Evolutionary conservation across 2,113 vertebrate species (phyloP), one percentile per base, ranked within the genome.

Genomic region (Thinocorus orbignyianus): DNA sequence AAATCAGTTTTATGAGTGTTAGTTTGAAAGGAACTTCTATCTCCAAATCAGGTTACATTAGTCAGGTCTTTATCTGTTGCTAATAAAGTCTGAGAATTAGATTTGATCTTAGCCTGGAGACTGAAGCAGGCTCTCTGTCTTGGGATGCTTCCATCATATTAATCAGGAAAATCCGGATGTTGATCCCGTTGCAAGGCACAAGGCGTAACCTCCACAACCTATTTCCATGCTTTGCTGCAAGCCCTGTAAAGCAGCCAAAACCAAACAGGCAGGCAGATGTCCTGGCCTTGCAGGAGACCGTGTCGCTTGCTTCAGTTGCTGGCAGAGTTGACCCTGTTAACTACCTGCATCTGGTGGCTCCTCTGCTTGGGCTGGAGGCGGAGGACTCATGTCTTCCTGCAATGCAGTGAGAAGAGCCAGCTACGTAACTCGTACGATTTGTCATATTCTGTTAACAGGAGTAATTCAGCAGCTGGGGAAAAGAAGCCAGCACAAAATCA

Each of bases 1-100:
- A 62, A 49, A 72, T 55, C 25, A 37, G 8, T 92, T 90, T 62
- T 73, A 52, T 0, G 0, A 64, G 28, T 24, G 62, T 39, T 87
- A 37, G 28, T 65, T 86, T 58, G 79, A 86, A 58, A 81, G 44
- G 41, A 61, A 41, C 58, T 71, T 57, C 55, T 52, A n/a, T 86
- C 71, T 82, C 78, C n/a, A 85, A 9, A 33, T 54, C 22, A 10
- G n/a, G 23, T 41, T 62, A 35, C 30, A 4, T 48, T 1, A 4
- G n/a, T 79, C 54, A 49, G 78, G 69, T 87, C 31, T 81, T 70
- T 42, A 42, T 30, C 30, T 86, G 44, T 35, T 65, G 57, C n/a
- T 95, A 78, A 85, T 54, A 65, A 94, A 77, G 35, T 54, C 68
- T 37, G 15, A 83, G 23, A 65, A 61, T 68, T 64, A 19, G n/a